Conservation (phyloP, 2,888 invertebrate species). For the Conops quadrifasciatus region DNA sequence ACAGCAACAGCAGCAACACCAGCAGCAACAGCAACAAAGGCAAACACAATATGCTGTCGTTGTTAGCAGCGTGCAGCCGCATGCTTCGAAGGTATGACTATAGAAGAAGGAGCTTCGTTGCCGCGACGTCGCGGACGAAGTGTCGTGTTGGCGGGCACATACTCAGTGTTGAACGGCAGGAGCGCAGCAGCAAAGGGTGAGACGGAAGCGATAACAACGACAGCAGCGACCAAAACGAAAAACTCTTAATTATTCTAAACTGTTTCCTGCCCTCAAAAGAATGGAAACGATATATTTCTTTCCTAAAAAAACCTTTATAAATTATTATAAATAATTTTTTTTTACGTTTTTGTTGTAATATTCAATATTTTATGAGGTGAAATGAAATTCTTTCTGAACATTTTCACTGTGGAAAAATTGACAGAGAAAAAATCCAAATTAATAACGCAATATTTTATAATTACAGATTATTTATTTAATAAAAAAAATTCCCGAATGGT, state of each 20-base stretch:
- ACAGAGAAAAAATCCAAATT: not conserved
- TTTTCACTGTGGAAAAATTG: not conserved
- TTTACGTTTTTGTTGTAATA: constrained; percentile 5
- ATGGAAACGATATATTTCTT: constrained; percentile 34
- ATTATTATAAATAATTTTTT: not conserved
- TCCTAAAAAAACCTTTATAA: constrained; percentile 31
- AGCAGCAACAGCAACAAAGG: constrained; percentile 43
- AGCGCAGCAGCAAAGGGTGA: not conserved
- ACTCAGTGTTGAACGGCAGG: constrained; percentile 53
- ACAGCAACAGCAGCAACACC: constrained; percentile 44
- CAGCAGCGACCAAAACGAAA: constrained; percentile 18
- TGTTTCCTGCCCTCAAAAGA: constrained; percentile 27
- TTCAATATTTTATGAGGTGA: not conserved
- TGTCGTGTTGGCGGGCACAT: constrained; percentile 8
- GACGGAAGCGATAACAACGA: not conserved
- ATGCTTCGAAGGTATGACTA: constrained; percentile 66
- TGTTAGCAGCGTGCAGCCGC: constrained; percentile 42
- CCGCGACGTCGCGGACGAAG: constrained; percentile 56
- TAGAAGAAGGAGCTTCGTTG: constrained; percentile 55
- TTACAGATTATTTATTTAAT: no score
- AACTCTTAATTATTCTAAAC: constrained; percentile 41
- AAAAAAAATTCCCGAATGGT: no score
- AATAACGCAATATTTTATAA: not conserved
- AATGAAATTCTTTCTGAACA: not conserved
- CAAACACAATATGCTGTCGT: constrained; percentile 40